Evolutionary conservation across 2,888 invertebrate genomes (phyloP).

Genomic region (Pseudococcus jackbeardsleyi): DNA sequence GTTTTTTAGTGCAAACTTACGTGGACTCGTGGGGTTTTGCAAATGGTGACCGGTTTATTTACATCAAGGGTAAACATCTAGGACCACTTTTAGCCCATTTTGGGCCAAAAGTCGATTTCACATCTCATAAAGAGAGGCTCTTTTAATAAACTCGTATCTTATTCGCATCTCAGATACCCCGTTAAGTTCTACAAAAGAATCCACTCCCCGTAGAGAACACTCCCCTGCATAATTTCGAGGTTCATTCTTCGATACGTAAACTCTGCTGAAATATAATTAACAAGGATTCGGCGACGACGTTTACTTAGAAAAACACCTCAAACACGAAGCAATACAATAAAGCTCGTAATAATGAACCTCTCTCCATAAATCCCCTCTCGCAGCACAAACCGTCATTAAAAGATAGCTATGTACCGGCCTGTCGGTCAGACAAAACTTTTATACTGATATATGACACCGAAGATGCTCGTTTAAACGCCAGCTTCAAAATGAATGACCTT

Average conservation of each 20-base stretch:
- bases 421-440: conserved; percentile 30
- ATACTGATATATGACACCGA: conserved; percentile 27
- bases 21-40: no score
- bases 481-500: conserved; percentile 17
- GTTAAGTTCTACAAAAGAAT: neutral
- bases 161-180: neutral
- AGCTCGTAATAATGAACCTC: conserved; percentile 12
- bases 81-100: no score
- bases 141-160: conserved; percentile 3
- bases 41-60: no score
- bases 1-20: no score
- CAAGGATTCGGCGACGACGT: neutral
- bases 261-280: neutral
- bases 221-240: neutral
- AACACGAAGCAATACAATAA: neutral
- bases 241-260: neutral
- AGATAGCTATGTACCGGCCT: neutral
- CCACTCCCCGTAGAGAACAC: neutral
- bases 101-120: no score
- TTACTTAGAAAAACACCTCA: neutral
- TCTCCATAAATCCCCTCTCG: neutral
- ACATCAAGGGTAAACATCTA: no score
- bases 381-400: neutral
- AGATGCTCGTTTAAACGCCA: conserved; percentile 36
- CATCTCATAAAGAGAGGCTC: no score